Evolutionary conservation across 1,140 invertebrate species (phyloP).

Genomic region (Aphelinus certus): DNA sequence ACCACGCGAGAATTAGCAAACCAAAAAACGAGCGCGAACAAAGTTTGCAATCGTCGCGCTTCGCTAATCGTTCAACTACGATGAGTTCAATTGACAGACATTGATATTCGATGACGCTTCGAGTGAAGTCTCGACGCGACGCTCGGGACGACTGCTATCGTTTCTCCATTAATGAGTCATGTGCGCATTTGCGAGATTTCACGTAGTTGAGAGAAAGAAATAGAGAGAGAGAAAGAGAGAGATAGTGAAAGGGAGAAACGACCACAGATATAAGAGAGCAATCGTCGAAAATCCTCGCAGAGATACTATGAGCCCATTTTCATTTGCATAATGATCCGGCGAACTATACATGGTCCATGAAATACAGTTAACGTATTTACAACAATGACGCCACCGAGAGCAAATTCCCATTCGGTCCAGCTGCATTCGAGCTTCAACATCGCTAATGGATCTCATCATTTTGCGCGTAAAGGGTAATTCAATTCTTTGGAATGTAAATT

Average conservation of each 20-base stretch:
- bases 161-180: too few species aligned
- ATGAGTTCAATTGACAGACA: constrained; percentile 25
- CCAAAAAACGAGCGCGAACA: not conserved
- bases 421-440: constrained; percentile 7
- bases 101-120: constrained; percentile 14
- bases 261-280: not conserved
- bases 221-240: not conserved
- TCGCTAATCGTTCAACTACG: constrained; percentile 12
- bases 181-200: not conserved
- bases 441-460: too few species aligned
- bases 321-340: not conserved
- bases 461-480: too few species aligned
- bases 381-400: constrained; percentile 1
- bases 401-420: not conserved
- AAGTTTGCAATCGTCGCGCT: not conserved
- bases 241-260: not conserved
- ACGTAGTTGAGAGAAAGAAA: not conserved
- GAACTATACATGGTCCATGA: constrained; percentile 10
- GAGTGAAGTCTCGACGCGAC: not conserved
- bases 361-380: constrained; percentile 19
- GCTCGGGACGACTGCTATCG: not conserved
- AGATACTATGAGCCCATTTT: not conserved
- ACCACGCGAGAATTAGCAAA: too few species aligned
- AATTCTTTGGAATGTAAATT: too few species aligned
- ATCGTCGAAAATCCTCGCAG: not conserved